Conservation (phyloP, 2,113 vertebrate genomes). For the Dolichotis patagonum region DNA sequence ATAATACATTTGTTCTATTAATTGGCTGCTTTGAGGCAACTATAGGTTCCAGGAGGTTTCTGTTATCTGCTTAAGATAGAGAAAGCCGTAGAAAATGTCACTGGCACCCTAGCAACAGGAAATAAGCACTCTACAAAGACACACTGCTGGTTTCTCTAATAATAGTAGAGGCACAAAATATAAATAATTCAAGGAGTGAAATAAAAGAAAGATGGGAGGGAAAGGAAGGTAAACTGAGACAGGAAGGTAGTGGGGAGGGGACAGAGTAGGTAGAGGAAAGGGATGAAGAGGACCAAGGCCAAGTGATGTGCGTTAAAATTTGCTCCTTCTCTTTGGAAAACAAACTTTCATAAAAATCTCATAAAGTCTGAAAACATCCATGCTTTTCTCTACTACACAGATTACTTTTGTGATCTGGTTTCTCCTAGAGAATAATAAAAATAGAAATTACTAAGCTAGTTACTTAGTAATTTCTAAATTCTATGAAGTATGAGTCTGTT, state of each 20-base stretch:
- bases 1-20: not conserved
- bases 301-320: not conserved
- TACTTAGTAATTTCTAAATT: slow-evolving; percentile 46
- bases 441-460: slow-evolving; percentile 38
- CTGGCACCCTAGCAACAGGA: not conserved
- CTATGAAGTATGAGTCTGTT: not conserved
- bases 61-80: not conserved
- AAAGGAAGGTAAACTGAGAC: not conserved
- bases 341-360: not conserved
- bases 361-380: not conserved
- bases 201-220: not conserved
- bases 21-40: not conserved
- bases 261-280: not conserved
- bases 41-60: not conserved
- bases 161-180: not conserved
- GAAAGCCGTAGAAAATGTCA: not conserved
- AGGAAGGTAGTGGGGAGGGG: not conserved
- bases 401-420: not conserved
- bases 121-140: not conserved
- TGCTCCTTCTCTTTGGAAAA: not conserved
- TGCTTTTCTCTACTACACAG: not conserved
- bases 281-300: not conserved
- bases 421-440: not conserved
- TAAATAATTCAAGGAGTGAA: not conserved
- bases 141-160: not conserved